Evolutionary conservation across 2,888 invertebrate species (phyloP).

Genomic region (Sepiola atlantica): DNA sequence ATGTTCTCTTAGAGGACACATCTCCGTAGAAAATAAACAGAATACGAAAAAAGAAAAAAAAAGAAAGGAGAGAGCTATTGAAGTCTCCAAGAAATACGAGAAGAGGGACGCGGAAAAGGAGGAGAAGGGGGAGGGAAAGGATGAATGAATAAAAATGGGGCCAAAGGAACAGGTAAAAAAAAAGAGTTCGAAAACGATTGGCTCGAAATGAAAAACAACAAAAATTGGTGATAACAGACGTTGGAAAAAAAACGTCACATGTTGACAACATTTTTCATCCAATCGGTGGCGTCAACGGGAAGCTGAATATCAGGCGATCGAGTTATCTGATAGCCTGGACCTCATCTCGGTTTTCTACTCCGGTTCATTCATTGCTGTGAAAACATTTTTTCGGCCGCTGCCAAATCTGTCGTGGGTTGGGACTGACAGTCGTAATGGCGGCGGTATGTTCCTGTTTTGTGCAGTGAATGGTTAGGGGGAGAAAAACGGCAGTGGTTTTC

Average conservation of each 20-base stretch:
- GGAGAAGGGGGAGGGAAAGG: not conserved
- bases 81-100: too few species aligned
- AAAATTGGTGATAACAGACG: not conserved
- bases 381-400: not conserved
- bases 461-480: not conserved
- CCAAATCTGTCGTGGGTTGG: not conserved
- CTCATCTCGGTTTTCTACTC: not conserved
- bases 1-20: too few species aligned
- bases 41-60: too few species aligned
- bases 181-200: not conserved
- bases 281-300: not conserved
- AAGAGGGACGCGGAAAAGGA: not conserved
- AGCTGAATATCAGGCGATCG: not conserved
- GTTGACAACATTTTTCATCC: constrained; percentile 11
- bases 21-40: too few species aligned
- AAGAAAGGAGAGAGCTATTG: too few species aligned
- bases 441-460: not conserved
- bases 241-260: not conserved
- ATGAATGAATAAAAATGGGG: not conserved
- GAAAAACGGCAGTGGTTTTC: not conserved
- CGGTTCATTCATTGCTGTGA: not conserved
- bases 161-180: not conserved
- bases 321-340: not conserved
- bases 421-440: not conserved
- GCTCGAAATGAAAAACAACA: not conserved